Conservation (phyloP, 2,113 vertebrate genomes). For the Stegastes partitus region DNA sequence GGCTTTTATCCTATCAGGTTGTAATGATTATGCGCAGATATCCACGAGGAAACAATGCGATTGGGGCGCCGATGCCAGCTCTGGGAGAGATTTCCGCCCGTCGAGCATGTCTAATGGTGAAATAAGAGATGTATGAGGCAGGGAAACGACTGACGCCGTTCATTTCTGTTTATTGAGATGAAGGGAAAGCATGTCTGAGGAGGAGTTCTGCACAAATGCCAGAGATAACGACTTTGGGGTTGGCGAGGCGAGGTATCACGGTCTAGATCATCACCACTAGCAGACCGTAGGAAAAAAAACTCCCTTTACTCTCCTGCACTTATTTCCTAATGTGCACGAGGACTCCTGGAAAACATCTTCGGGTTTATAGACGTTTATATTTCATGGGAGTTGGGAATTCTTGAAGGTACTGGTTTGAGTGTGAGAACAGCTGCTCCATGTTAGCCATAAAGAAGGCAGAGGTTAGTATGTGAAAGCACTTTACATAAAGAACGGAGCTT, state of each 20-base stretch:
- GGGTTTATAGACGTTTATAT: constrained; percentile 11
- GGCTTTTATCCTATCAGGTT: constrained; percentile 47
- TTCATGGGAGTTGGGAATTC: constrained; percentile 10
- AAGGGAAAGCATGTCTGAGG: constrained; percentile 21
- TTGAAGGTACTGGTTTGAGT: neutral
- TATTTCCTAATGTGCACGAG: neutral
- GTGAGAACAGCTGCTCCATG: constrained; percentile 43
- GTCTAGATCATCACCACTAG: constrained; percentile 12
- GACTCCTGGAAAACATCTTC: constrained; percentile 2
- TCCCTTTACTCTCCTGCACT: neutral
- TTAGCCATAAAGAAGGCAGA: constrained; percentile 13
- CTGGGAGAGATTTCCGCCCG: constrained; percentile 32
- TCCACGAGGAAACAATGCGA: constrained; percentile 33
- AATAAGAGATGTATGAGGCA: constrained; percentile 43
- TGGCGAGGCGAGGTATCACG: neutral
- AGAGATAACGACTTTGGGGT: constrained; percentile 28
- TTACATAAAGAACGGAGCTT: neutral
- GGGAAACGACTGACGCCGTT: constrained; percentile 22
- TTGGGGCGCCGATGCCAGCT: neutral
- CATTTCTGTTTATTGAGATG: constrained; percentile 35
- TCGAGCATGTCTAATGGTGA: constrained; percentile 32
- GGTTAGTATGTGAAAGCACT: constrained; percentile 21
- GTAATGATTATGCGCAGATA: constrained; percentile 31
- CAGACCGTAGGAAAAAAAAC: constrained; percentile 7
- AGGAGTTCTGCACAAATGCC: constrained; percentile 40